Base-by-base conservation (phyloP, 2,888 invertebrate genomes). In the Parnassius apollo region DNA sequence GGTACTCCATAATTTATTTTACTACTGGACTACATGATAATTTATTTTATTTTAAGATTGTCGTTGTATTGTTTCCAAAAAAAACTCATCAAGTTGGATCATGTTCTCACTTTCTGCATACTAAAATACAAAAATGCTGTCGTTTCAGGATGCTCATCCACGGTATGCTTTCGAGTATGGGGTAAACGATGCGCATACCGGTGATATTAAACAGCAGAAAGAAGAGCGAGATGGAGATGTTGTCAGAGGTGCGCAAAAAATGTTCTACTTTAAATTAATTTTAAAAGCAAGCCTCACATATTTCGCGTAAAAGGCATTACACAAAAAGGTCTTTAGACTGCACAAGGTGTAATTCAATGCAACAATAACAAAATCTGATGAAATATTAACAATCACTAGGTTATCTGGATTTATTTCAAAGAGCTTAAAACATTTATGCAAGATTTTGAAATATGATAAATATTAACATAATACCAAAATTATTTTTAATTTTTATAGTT, bases 151-250 rank as follows among this genome's bases (percentile, higher is more conserved):
- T 76, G 92, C 93, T 61, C 93, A 95, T 83, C 94, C 95, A 10
- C 89, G 94, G 61, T 96, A 96, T 82, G 94, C 95, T 13, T 96
- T 94, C 78, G 95, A 95, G 80, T 96, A 96, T 78, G 93, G 93
- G 62, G 95, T 95, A 10, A 94, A 95, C 75, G 95, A 96, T 82
- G 94, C 94, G 12, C 94, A 95, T 83, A 95, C 95, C 1, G 95
- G 95, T 56, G 95, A 96, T 75, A 92, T 94, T 67, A 95, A 96
- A 76, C 94, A 94, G 71, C 95, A 95, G 80, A 94, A 94, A 72
- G 95, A 95, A 79, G 93, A 94, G 74, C 92, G 95, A 12, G 94
- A 95, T 68, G 95, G 95, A 2, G 95, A 95, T 77, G 94, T 94
- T 48, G 95, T 95, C 35, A 93, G 93, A 81, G 95, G 95, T 81